Percentiles rank a stretch among this genome's conserved stretches.
Conservation (phyloP, 2,113 vertebrate genomes). For the Nesogale talazaci region DNA sequence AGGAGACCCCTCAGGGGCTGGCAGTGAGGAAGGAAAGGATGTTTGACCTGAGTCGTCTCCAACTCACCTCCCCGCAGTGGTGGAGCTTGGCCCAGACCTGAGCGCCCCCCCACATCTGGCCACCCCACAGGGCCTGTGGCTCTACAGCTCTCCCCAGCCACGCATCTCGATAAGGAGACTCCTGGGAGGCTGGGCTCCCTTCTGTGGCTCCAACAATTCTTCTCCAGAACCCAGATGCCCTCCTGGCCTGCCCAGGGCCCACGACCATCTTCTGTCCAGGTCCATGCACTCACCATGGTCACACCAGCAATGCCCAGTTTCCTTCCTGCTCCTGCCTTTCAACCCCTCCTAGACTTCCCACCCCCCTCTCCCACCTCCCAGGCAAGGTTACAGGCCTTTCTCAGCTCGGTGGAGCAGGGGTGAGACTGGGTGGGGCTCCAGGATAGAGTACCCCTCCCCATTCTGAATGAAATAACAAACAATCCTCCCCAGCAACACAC, state of each 20-base stretch:
- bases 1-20: background rate
- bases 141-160: background rate
- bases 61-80: background rate
- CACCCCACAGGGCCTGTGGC: too few species aligned
- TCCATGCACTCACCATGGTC: too few species aligned
- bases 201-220: background rate
- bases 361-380: background rate
- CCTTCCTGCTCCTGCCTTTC: background rate
- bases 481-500: background rate
- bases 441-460: background rate
- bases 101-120: too few species aligned
- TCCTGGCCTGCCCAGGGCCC: background rate
- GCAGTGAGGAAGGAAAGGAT: background rate
- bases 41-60: background rate
- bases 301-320: background rate
- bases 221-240: background rate
- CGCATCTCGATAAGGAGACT: fast-evolving
- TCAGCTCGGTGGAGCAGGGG: background rate
- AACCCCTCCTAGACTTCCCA: background rate
- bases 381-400: background rate
- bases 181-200: background rate
- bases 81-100: background rate
- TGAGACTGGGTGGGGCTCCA: background rate
- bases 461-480: background rate
- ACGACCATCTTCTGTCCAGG: background rate